A percentile compares a stretch with the other conserved stretches of the same genome.
phyloP scores from a whole-genome alignment of 2,113 vertebrate genomes.

The Collichthys lucidus region DNA sequence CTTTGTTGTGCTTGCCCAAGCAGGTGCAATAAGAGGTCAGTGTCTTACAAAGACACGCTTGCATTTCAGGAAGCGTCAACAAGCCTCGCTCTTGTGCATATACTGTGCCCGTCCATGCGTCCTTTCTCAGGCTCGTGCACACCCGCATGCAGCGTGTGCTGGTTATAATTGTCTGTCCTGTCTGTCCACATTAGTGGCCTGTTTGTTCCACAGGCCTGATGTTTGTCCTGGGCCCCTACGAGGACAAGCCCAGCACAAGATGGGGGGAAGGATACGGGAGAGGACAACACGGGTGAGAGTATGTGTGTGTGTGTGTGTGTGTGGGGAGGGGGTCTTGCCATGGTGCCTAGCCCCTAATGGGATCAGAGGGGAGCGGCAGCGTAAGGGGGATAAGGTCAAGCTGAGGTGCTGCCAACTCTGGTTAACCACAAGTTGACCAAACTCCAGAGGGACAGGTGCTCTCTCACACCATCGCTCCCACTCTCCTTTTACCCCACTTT shows the following conservation, averaged over 20 bases:
- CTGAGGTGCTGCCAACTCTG: conserved; percentile 81
- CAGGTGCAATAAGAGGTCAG: neutral
- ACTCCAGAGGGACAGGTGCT: conserved; percentile 77
- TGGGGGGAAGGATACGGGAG: conserved; percentile 48
- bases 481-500: conserved; percentile 62
- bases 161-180: conserved; percentile 73
- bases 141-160: conserved; percentile 42
- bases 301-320: conserved; percentile 23
- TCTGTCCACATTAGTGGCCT: conserved; percentile 70
- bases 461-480: conserved; percentile 76
- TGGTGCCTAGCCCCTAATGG: conserved; percentile 77
- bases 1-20: neutral
- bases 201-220: conserved; percentile 72
- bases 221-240: conserved; percentile 72
- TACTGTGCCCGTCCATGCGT: conserved; percentile 18
- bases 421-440: conserved; percentile 73
- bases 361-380: conserved; percentile 76
- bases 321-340: conserved; percentile 44
- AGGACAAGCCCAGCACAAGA: conserved; percentile 48
- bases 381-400: conserved; percentile 74
- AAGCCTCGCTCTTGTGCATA: neutral
- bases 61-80: neutral
- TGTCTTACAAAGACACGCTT: neutral
- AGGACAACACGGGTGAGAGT: conserved; percentile 17
- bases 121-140: conserved; percentile 10